A percentile compares a stretch with the other conserved stretches of the same genome.
phyloP scores from a whole-genome alignment of 2,113 vertebrate species.

The Petrocephalus microphthalmus region DNA sequence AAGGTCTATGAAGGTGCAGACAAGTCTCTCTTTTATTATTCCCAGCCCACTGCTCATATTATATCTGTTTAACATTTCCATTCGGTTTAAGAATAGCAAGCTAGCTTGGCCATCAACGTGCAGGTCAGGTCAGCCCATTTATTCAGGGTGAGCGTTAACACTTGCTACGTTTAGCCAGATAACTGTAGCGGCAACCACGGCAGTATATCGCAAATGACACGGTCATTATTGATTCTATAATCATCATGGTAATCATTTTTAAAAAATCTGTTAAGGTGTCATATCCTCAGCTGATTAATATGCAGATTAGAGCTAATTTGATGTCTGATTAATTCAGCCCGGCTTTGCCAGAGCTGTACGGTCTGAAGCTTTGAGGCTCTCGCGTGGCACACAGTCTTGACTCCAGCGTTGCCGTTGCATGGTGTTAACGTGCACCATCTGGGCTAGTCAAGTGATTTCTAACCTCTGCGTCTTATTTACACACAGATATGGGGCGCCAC shows the following conservation, averaged over 20 bases:
- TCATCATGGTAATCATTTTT: constrained; percentile 29
- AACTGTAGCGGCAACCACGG: neutral
- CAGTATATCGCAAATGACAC: constrained; percentile 14
- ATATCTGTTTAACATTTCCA: neutral
- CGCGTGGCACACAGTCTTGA: neutral
- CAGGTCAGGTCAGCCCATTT: neutral
- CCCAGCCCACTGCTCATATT: neutral
- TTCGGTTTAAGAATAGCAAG: neutral
- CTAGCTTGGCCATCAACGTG: neutral
- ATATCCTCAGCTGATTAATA: constrained; percentile 34
- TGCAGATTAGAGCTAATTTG: constrained; percentile 35
- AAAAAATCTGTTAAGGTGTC: constrained; percentile 30
- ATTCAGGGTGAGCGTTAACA: neutral
- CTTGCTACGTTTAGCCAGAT: neutral
- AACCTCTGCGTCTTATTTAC: neutral
- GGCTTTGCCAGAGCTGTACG: constrained; percentile 23
- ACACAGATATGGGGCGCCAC: neutral
- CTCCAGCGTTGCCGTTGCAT: neutral
- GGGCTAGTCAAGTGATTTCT: neutral
- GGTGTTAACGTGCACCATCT: constrained; percentile 9
- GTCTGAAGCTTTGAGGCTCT: neutral
- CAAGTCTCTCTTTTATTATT: neutral
- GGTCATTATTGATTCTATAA: constrained; percentile 29
- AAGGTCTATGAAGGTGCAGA: neutral
- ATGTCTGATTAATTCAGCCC: constrained; percentile 33